Base-by-base conservation (phyloP, 1,140 invertebrate species). In the Reticulitermes speratus region DNA sequence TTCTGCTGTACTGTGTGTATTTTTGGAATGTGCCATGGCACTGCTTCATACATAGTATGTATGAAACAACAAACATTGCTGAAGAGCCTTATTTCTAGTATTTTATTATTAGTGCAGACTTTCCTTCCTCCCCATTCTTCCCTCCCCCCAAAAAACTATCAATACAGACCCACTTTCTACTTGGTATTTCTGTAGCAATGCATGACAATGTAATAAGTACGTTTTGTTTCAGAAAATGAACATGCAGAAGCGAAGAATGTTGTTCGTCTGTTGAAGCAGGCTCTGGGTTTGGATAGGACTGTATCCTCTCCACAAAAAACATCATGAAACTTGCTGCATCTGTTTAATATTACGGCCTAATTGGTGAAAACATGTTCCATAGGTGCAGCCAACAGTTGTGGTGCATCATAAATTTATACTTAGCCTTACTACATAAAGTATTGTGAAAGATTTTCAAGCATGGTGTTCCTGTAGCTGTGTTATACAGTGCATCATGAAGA, bases 191-290 rank as follows among this genome's bases (percentile, higher is more conserved):
- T 59, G 3, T 52, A 52, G 44, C 44, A 84, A 30, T 25, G 25
- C 25, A 25, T 48, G 45, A 19, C 1, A 52, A n/a, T 52, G 16
- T 84, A 55, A 16, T 55, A 55, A 48, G 19, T 55, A 21, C 19
- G 1, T 12, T 55, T 84, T 25, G 16, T 84, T 83, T 38, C 84
- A 85, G 85, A 85, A 32, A 32, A 65, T 21, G 55, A 85, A 48
- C 30, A 65, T 75, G 85, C 85, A 25, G 85, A 85, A 85, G 55
- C 85, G 44, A 85, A 85, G 32, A 85, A 75, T n/a, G 85, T 85
- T 65, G 45, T 85, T 14, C 45, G 85, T 9, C 30, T 85, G 25
- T 69, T 85, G 38, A 85, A 85, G 65, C 85, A 85, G 65, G 55
- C 85, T 14, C 55, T 85, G 9, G 85, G 85, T 5, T n/a, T 85